A percentile compares a stretch with the other conserved stretches of the same genome.
Evolutionary conservation across 2,113 vertebrate species (phyloP).

Genomic region (Solenodon paradoxus): DNA sequence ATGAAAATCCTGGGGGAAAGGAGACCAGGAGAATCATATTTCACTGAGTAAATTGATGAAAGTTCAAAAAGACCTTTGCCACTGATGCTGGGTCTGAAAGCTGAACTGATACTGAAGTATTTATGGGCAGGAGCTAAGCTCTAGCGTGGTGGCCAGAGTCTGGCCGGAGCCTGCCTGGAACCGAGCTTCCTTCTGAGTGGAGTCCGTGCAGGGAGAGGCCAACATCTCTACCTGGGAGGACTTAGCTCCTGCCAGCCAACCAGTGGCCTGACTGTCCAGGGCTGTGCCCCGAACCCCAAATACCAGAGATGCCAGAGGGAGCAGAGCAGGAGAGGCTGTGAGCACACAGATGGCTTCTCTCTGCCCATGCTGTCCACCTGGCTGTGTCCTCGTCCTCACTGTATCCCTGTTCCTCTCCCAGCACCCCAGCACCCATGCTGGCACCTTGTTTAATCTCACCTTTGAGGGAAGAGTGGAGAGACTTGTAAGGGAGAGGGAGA

Average conservation of each 20-base stretch:
- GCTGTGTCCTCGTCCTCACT: not conserved
- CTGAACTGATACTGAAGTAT: constrained; percentile 80
- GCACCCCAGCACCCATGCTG: rapidly evolving
- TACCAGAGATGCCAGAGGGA: rapidly evolving
- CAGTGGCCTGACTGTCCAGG: not conserved
- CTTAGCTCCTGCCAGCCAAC: too few relatives aligned
- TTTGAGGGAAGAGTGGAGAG: not conserved
- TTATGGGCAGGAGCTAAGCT: constrained; percentile 72
- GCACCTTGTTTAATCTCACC: rapidly evolving
- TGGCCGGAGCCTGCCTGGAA: not conserved
- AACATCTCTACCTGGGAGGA: rapidly evolving
- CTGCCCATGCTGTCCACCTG: rapidly evolving
- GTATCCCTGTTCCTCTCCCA: not conserved
- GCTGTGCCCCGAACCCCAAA: not conserved
- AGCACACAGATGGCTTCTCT: rapidly evolving
- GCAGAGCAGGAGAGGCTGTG: rapidly evolving
- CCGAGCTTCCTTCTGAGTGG: not conserved
- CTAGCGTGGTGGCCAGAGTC: constrained; percentile 14
- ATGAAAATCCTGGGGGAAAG: not conserved
- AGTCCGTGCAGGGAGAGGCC: not conserved
- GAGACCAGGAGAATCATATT: constrained; percentile 68
- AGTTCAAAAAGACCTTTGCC: constrained; percentile 82
- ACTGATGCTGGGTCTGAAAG: constrained; percentile 77
- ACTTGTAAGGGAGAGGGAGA: too few relatives aligned
- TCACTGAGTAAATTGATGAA: constrained; percentile 80